Percentiles rank a stretch among this genome's conserved stretches.
These are phyloP conservation scores for Pterobdella sp. DNA, from an alignment of 2,888 invertebrate species.

Conservation along the genomic window DNA sequence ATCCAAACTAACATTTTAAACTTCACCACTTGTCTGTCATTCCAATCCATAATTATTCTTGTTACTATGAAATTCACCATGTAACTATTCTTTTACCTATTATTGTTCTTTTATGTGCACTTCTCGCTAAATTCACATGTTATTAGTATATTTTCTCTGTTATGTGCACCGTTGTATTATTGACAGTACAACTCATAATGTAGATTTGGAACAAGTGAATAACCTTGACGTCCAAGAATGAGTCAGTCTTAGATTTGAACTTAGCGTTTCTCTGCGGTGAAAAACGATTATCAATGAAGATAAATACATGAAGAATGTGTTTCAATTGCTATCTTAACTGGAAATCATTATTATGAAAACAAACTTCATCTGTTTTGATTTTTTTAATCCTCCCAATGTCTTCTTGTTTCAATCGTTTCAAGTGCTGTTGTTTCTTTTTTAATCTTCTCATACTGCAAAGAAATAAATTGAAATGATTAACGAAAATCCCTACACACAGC, in stretches of 20 bases:
- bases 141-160: too few relatives aligned
- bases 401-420: conserved; percentile 50
- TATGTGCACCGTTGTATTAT: too few relatives aligned
- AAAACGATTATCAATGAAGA: not conserved
- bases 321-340: not conserved
- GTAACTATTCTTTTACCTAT: too few relatives aligned
- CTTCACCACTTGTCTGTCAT: too few relatives aligned
- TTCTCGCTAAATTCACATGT: too few relatives aligned
- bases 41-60: too few relatives aligned
- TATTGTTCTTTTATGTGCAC: too few relatives aligned
- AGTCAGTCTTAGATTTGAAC: conserved; percentile 2
- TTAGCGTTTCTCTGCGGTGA: not conserved
- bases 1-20: too few relatives aligned
- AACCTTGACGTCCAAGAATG: conserved; percentile 4
- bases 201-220: too few relatives aligned
- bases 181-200: too few relatives aligned
- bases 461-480: not conserved
- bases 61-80: too few relatives aligned
- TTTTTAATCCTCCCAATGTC: conserved; percentile 42
- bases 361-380: conserved; percentile 18
- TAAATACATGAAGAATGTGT: not conserved
- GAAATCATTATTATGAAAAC: not conserved
- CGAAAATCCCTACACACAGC: not conserved
- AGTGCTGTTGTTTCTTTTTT: conserved; percentile 52
- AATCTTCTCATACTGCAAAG: conserved; percentile 50